phyloP scores from a whole-genome alignment of 2,113 vertebrate genomes.

The Mellivora capensis region DNA sequence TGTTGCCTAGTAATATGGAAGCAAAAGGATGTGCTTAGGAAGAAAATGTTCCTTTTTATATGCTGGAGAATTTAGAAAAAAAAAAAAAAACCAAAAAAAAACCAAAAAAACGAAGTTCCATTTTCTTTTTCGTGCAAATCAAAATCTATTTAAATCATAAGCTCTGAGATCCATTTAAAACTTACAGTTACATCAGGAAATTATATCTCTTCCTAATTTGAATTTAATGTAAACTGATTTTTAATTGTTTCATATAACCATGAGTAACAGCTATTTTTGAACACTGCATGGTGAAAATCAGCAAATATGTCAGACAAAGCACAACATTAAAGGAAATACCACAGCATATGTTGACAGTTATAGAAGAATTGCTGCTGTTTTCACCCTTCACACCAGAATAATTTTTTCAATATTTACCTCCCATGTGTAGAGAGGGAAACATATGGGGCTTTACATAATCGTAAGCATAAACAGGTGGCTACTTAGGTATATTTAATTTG shows the following conservation, averaged over 20 bases:
- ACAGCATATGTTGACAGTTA: constrained; percentile 51
- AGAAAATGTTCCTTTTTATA: constrained; percentile 15
- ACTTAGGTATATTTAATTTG: constrained; percentile 67
- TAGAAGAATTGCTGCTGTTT: constrained; percentile 63
- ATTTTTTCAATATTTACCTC: constrained; percentile 69
- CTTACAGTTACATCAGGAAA: constrained; percentile 45
- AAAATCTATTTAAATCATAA: constrained; percentile 57
- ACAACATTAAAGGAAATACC: constrained; percentile 40
- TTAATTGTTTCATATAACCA: constrained; percentile 64
- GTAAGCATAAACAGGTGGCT: constrained; percentile 73
- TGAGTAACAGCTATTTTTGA: constrained; percentile 55
- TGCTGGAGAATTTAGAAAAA: background rate
- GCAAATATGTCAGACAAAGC: constrained; percentile 57
- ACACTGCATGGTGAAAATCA: constrained; percentile 54
- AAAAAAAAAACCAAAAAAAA: background rate
- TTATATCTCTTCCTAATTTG: constrained; percentile 59
- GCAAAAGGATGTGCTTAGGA: background rate
- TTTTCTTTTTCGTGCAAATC: constrained; percentile 56
- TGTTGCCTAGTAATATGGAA: background rate
- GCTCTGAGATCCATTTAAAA: constrained; percentile 56
- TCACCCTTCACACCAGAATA: constrained; percentile 64
- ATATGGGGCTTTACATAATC: constrained; percentile 71
- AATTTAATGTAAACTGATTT: constrained; percentile 62
- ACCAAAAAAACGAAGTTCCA: background rate
- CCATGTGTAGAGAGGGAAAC: constrained; percentile 54